phyloP scores from a whole-genome alignment of 2,113 vertebrate genomes.

The Tragelaphus imberbis region DNA sequence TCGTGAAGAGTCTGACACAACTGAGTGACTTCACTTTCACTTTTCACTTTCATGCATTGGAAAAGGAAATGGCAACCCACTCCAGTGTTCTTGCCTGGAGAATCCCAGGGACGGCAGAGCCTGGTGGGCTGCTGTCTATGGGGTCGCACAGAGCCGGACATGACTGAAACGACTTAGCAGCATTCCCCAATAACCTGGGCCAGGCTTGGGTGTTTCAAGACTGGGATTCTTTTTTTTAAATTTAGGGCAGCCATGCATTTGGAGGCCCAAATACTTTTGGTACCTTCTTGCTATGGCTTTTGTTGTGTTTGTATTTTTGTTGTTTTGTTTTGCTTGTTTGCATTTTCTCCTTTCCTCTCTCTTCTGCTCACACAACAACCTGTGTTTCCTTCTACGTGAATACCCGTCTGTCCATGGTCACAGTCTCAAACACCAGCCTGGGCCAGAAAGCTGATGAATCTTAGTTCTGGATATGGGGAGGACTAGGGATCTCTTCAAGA shows the following conservation, averaged over 20 bases:
- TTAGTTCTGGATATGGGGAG: too few relatives aligned
- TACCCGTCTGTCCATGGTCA: not conserved
- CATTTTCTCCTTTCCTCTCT: not conserved
- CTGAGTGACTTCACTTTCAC: too few relatives aligned
- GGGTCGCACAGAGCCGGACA: too few relatives aligned
- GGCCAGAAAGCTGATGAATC: not conserved
- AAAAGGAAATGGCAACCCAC: too few relatives aligned
- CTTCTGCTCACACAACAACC: not conserved
- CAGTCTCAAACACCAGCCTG: not conserved
- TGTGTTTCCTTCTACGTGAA: not conserved
- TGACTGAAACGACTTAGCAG: too few relatives aligned
- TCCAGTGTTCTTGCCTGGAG: too few relatives aligned
- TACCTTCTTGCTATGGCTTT: rapidly evolving
- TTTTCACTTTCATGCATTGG: too few relatives aligned
- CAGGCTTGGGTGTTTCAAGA: not conserved
- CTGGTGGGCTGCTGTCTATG: too few relatives aligned
- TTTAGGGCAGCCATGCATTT: not conserved
- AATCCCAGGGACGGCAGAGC: too few relatives aligned
- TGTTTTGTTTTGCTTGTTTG: not conserved
- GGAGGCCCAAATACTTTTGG: not conserved
- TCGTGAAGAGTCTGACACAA: too few relatives aligned
- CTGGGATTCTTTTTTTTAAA: not conserved
- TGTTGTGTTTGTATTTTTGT: not conserved
- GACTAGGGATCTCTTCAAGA: too few relatives aligned
- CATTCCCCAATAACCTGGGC: too few relatives aligned